Percentiles rank a stretch among this genome's conserved stretches.
phyloP scores from a whole-genome alignment of 2,797 vertebrate species.

The Oreortyx pictus region DNA sequence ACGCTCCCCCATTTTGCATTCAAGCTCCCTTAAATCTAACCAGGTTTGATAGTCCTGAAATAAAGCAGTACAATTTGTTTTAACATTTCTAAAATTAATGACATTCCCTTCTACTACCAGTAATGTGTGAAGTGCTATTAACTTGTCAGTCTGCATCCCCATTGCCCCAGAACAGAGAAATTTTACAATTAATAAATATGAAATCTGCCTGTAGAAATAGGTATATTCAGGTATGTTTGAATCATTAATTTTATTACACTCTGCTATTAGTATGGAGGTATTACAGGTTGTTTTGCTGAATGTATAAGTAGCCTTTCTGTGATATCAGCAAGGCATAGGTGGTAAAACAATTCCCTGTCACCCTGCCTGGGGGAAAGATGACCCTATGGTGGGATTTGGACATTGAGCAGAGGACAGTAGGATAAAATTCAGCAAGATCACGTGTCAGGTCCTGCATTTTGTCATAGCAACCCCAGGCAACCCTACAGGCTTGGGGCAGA shows the following conservation, averaged over 20 bases:
- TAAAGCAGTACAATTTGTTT: not conserved
- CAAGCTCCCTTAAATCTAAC: conserved; percentile 93
- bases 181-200: not conserved
- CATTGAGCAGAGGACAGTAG: too few relatives aligned
- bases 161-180: not conserved
- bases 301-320: not conserved
- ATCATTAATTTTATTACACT: not conserved
- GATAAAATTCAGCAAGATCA: too few relatives aligned
- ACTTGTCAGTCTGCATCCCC: not conserved
- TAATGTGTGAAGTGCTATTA: not conserved
- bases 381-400: too few relatives aligned
- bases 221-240: not conserved
- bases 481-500: too few relatives aligned
- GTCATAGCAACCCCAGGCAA: too few relatives aligned
- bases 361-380: too few relatives aligned
- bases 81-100: not conserved
- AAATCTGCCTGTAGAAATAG: not conserved
- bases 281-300: not conserved
- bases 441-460: too few relatives aligned
- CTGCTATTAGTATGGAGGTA: not conserved
- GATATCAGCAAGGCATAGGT: not conserved
- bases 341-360: not conserved
- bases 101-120: not conserved
- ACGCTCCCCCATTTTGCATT: conserved; percentile 91
- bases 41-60: conserved; percentile 96